Percentiles rank a stretch among this genome's conserved stretches.
Conservation (phyloP, 2,888 invertebrate species). For the Pammene fasciana region DNA sequence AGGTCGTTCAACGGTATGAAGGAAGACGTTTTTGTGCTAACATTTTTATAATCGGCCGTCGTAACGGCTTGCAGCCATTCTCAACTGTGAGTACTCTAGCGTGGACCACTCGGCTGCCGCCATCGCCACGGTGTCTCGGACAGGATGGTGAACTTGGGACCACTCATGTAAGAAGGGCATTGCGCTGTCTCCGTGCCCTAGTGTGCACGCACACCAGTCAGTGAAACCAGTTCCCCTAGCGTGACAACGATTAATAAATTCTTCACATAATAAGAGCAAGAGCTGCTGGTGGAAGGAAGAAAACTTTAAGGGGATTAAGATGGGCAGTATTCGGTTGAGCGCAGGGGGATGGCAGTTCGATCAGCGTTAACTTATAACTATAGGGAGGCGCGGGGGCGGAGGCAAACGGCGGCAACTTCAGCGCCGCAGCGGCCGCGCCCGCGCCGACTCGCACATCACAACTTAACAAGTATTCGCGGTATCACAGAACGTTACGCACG, state of each 20-base stretch:
- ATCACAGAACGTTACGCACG: constrained; percentile 86
- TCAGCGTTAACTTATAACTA: constrained; percentile 77
- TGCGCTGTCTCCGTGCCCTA: constrained; percentile 23
- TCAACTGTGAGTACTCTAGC: constrained; percentile 68
- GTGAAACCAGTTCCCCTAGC: constrained; percentile 38
- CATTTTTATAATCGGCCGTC: constrained; percentile 62
- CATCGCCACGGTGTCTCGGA: constrained; percentile 61
- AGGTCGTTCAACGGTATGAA: constrained; percentile 80
- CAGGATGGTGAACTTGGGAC: constrained; percentile 55
- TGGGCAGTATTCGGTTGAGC: constrained; percentile 75
- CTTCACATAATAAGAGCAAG: constrained; percentile 59
- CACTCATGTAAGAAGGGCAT: constrained; percentile 47
- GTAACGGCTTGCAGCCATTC: constrained; percentile 60
- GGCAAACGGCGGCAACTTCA: constrained; percentile 75
- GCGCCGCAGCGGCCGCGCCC: constrained; percentile 75
- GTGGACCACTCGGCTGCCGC: constrained; percentile 59
- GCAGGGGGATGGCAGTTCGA: constrained; percentile 72
- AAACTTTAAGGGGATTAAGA: constrained; percentile 63
- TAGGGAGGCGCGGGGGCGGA: constrained; percentile 76
- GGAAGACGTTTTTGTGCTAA: constrained; percentile 83
- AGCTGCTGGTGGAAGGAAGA: constrained; percentile 60
- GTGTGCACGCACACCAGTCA: constrained; percentile 25
- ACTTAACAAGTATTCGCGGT: constrained; percentile 87
- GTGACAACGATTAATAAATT: constrained; percentile 46
- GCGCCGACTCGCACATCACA: constrained; percentile 82